Evolutionary conservation across 2,888 invertebrate genomes (phyloP).

Genomic region (Myopa testacea): DNA sequence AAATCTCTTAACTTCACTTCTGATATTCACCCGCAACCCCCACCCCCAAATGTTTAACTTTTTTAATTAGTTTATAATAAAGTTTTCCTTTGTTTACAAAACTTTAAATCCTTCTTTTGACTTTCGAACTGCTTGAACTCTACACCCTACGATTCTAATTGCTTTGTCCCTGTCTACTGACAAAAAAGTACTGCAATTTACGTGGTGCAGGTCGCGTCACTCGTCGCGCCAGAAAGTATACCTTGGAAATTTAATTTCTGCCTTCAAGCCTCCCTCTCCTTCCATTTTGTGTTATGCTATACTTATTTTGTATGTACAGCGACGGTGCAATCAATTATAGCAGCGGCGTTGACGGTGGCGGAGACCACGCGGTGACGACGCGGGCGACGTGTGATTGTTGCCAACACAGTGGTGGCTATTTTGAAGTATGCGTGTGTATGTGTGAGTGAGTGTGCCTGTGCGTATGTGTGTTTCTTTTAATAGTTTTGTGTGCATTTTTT

Average conservation of each 20-base stretch:
- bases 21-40: too few species aligned
- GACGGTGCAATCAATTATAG: background rate
- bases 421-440: conserved; percentile 17
- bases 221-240: conserved; percentile 66
- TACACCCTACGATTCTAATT: too few species aligned
- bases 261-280: background rate
- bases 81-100: too few species aligned
- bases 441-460: background rate
- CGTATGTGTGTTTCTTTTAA: background rate
- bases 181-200: background rate
- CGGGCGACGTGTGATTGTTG: background rate
- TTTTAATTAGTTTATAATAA: too few species aligned
- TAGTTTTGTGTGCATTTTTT: conserved; percentile 12
- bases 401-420: background rate
- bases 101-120: too few species aligned
- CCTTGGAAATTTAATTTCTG: conserved; percentile 40
- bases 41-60: too few species aligned
- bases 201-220: conserved; percentile 57
- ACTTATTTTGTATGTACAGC: background rate
- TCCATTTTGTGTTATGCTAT: background rate
- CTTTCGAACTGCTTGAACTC: too few species aligned
- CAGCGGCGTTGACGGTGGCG: background rate
- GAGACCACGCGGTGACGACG: background rate
- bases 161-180: too few species aligned
- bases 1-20: too few species aligned